Percentiles rank a stretch among this genome's conserved stretches.
Evolutionary conservation across 2,113 vertebrate genomes (phyloP).

Genomic region (Labeo rohita): DNA sequence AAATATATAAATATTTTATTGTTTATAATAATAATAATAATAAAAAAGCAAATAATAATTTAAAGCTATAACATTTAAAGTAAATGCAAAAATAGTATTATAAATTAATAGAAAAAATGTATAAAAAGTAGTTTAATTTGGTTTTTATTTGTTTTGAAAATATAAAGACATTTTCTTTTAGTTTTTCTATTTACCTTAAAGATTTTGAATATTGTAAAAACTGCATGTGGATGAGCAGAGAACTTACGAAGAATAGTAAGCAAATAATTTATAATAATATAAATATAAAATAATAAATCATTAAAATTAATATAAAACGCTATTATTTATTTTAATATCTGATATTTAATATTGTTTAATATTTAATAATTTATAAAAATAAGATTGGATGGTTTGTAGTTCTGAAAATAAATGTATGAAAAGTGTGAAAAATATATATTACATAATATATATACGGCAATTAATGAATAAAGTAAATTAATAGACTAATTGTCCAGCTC

Average conservation of each 20-base stretch:
- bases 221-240: not conserved
- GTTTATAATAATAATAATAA: too few species aligned
- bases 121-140: too few species aligned
- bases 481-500: too few species aligned
- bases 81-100: too few species aligned
- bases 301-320: not conserved
- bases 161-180: too few species aligned
- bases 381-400: not conserved
- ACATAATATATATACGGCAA: not conserved
- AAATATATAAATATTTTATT: too few species aligned
- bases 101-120: too few species aligned
- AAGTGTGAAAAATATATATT: not conserved
- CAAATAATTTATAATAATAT: not conserved
- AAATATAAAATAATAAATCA: not conserved
- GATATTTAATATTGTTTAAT: not conserved
- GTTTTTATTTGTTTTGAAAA: too few species aligned
- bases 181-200: not conserved
- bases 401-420: not conserved
- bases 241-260: not conserved
- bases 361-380: not conserved
- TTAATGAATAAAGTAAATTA: not conserved
- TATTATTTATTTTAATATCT: not conserved
- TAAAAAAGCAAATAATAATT: too few species aligned
- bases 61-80: too few species aligned
- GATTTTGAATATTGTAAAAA: not conserved